A percentile compares a stretch with the other conserved stretches of the same genome.
phyloP scores from a whole-genome alignment of 2,888 invertebrate genomes.

The Synergus japonicus region DNA sequence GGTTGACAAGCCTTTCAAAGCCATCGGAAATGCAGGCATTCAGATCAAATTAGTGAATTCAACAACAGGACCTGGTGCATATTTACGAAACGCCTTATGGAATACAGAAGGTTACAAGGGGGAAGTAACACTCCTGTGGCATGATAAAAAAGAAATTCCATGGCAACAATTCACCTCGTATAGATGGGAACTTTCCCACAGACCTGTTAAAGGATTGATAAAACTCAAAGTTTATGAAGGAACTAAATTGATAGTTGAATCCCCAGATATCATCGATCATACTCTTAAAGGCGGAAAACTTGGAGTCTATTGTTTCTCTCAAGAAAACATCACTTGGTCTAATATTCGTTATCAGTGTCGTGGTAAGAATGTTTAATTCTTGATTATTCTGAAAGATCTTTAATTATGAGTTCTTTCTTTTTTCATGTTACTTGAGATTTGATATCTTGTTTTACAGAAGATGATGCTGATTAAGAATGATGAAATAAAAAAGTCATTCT shows the following conservation, averaged over 20 bases:
- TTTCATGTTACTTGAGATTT: too few species aligned
- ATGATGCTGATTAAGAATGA: too few species aligned
- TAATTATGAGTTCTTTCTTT: too few species aligned
- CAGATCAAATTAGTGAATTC: conserved; percentile 95
- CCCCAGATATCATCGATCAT: conserved; percentile 93
- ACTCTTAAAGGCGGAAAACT: conserved; percentile 94
- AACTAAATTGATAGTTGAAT: conserved; percentile 91
- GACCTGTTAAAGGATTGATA: conserved; percentile 94
- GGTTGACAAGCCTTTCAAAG: conserved; percentile 93
- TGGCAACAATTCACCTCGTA: conserved; percentile 96
- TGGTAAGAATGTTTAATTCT: conserved; percentile 69
- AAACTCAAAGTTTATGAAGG: conserved; percentile 93
- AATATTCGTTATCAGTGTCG: conserved; percentile 93
- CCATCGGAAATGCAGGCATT: conserved; percentile 95
- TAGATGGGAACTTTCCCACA: conserved; percentile 94
- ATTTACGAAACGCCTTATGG: conserved; percentile 95
- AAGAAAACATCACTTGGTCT: conserved; percentile 98
- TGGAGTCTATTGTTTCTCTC: conserved; percentile 98
- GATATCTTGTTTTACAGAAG: too few species aligned
- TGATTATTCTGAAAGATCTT: too few species aligned
- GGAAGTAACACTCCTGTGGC: conserved; percentile 92
- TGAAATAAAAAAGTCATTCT: too few species aligned
- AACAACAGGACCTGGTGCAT: conserved; percentile 93
- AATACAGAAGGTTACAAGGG: conserved; percentile 93
- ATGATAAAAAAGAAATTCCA: conserved; percentile 93